Evolutionary conservation across 2,113 vertebrate species (phyloP), one percentile per base, ranked within the genome.

Genomic region (Melanotaenia duboulayi): DNA sequence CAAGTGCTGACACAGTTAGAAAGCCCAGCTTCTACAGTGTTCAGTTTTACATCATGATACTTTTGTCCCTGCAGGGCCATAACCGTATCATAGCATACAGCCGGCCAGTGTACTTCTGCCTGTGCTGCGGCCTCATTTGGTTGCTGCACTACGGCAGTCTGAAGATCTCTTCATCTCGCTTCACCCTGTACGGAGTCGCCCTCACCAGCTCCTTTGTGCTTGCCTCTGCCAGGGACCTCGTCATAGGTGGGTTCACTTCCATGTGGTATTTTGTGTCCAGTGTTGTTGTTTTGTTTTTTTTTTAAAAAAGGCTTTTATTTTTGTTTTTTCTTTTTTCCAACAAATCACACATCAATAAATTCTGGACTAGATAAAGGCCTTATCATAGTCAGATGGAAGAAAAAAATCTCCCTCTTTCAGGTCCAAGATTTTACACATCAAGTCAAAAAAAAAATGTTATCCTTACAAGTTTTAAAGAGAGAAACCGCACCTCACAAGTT

Each of bases 81-180:
- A 99, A 99, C 82, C 97, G 97, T 71, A 97, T 99, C 94, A 99
- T 99, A 85, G 98, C 97, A 48, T 99, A 99, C 94, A 99, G 98
- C 93, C 95, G 98, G 89, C 98, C 98, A 58, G 97, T 97, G 91
- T 99, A 99, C 94, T 99, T 99, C 95, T 99, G 98, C 93, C 91
- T 98, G 79, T 99, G 98, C 94, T 99, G 97, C 91, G 96, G 94
- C 86, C 95, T 99, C 90, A 97, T 99, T 91, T 99, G 97, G 96
- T 90, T 97, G 66, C 94, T 99, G 86, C 95, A 99, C 92, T 96
- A 97, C 84, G 94, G 95, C 90, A 98, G 97, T 81, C 94, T 93
- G 93, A 94, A 93, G 83, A 94, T 92, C 86, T 92, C 93, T 65
- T 92, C 94, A 23, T 91, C 95, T 61, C 94, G 94, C 89, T 95